Conservation (phyloP, 2,888 invertebrate species). For the Ophonus ardosiacus region DNA sequence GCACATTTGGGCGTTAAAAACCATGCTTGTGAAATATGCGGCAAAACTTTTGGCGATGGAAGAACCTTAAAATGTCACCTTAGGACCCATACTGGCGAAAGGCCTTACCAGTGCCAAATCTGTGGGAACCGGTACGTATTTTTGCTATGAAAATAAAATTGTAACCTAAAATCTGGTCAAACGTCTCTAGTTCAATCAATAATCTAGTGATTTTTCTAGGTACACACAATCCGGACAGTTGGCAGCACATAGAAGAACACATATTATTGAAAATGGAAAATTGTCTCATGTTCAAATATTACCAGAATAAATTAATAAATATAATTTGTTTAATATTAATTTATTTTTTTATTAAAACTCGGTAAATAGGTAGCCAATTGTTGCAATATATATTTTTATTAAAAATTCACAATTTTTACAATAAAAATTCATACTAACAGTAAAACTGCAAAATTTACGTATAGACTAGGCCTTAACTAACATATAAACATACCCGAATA, state of each 20-base stretch:
- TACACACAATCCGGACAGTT: constrained; percentile 73
- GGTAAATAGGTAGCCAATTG: no score
- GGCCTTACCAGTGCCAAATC: constrained; percentile 71
- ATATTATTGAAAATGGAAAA: constrained; percentile 64
- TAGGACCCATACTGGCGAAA: constrained; percentile 73
- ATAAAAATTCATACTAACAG: no score
- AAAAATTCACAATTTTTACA: no score
- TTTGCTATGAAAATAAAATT: no score
- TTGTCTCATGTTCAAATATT: background rate
- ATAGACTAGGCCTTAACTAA: no score
- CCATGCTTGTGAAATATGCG: constrained; percentile 72
- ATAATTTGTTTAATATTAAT: background rate
- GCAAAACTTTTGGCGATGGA: constrained; percentile 72
- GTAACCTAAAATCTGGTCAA: no score
- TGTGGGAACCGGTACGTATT: constrained; percentile 70
- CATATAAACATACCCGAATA: no score
- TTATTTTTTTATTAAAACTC: no score
- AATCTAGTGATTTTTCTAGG: background rate
- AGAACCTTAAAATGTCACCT: constrained; percentile 72
- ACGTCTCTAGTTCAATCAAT: no score
- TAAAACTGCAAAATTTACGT: no score
- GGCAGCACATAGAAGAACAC: constrained; percentile 72
- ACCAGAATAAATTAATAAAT: constrained; percentile 1
- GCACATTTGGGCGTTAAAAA: constrained; percentile 72
- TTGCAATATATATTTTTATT: no score